Conservation (phyloP, 2,797 vertebrate species). For the Rhinatrema bivittatum region DNA sequence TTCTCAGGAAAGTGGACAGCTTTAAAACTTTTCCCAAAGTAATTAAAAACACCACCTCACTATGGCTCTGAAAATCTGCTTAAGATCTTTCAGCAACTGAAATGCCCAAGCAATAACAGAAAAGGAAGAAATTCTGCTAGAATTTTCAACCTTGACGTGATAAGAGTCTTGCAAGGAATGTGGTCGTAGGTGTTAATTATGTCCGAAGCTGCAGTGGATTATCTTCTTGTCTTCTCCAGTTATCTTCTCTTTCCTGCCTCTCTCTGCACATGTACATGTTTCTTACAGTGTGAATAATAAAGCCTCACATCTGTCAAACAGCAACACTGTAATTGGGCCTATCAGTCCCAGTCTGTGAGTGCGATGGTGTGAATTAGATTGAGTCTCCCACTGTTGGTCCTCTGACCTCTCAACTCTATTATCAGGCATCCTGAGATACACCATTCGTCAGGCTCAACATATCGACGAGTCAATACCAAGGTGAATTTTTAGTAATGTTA, state of each 20-base stretch:
- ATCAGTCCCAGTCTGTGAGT: slow-evolving; percentile 29
- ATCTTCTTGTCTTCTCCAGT: slow-evolving; percentile 26
- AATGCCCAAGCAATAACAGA: too few relatives aligned
- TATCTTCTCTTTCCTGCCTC: slow-evolving; percentile 18
- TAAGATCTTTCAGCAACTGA: too few relatives aligned
- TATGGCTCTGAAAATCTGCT: too few relatives aligned
- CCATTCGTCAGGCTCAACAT: slow-evolving; percentile 9
- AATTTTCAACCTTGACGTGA: too few relatives aligned
- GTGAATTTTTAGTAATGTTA: neutral
- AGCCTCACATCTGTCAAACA: slow-evolving; percentile 45
- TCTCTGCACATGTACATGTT: slow-evolving; percentile 6
- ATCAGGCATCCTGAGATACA: slow-evolving; percentile 10
- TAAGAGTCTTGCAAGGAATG: too few relatives aligned
- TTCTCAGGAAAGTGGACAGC: too few relatives aligned
- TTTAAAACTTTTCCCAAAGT: too few relatives aligned
- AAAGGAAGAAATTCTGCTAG: too few relatives aligned
- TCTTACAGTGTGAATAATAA: slow-evolving; percentile 18
- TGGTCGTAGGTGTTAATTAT: too few relatives aligned
- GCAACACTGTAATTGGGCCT: slow-evolving; percentile 43
- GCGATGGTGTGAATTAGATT: slow-evolving; percentile 50
- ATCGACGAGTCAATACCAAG: neutral
- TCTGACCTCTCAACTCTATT: slow-evolving; percentile 26
- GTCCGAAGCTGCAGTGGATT: too few relatives aligned
- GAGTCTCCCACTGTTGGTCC: slow-evolving; percentile 18
- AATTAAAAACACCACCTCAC: too few relatives aligned